A percentile compares a stretch with the other conserved stretches of the same genome.
phyloP scores from a whole-genome alignment of 2,113 vertebrate species.

The Geococcyx californianus region DNA sequence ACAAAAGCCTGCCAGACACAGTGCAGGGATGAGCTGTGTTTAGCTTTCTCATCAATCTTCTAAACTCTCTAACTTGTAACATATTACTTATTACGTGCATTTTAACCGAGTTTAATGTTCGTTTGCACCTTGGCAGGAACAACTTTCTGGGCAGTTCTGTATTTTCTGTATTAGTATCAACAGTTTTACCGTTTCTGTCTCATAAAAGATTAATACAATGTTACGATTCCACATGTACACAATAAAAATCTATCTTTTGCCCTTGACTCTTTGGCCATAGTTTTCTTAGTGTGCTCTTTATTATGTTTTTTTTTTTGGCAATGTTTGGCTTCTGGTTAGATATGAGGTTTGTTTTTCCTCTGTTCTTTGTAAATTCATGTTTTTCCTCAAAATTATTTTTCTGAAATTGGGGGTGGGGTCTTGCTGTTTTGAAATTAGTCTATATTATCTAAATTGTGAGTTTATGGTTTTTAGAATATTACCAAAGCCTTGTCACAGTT shows the following conservation, averaged over 20 bases:
- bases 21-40: not conserved
- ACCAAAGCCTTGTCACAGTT: not conserved
- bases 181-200: not conserved
- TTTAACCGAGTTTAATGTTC: not conserved
- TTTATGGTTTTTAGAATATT: not conserved
- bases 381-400: not conserved
- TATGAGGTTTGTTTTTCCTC: not conserved
- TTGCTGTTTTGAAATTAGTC: not conserved
- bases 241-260: not conserved
- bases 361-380: not conserved
- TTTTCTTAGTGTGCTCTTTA: not conserved
- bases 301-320: not conserved
- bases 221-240: not conserved
- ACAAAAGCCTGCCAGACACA: not conserved
- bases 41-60: constrained; percentile 53
- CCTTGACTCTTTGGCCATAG: not conserved
- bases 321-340: not conserved
- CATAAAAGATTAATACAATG: not conserved
- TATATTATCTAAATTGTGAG: not conserved
- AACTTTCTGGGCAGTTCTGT: not conserved
- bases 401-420: not conserved
- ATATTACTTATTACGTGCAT: not conserved
- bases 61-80: not conserved
- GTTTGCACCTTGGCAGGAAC: not conserved
- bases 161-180: not conserved